phyloP scores from a whole-genome alignment of 2,113 vertebrate species.

The Crotalus viridis region DNA sequence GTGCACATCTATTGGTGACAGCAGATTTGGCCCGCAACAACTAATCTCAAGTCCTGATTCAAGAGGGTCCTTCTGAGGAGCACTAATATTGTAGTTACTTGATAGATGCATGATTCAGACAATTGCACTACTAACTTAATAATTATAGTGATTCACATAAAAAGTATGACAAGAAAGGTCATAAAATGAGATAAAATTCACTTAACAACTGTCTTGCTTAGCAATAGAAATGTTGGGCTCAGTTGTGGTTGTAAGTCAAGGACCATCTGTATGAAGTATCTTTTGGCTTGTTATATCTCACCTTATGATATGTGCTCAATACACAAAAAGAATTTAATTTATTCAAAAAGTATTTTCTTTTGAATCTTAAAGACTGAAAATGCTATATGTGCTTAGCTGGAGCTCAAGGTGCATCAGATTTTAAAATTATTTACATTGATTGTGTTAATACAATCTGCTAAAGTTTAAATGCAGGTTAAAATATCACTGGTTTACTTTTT shows the following conservation, averaged over 20 bases:
- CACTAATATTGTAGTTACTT: background rate
- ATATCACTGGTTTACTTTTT: background rate
- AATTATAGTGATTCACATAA: background rate
- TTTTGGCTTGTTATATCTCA: background rate
- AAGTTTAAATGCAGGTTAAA: background rate
- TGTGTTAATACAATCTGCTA: background rate
- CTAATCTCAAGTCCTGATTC: background rate
- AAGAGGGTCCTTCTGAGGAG: background rate
- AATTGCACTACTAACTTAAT: background rate
- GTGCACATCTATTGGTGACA: background rate
- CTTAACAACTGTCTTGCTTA: background rate
- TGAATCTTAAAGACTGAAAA: background rate
- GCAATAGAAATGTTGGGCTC: background rate
- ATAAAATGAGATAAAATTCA: background rate
- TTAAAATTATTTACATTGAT: background rate
- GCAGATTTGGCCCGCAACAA: background rate
- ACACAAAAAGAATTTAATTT: background rate
- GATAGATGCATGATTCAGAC: background rate
- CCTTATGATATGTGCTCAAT: background rate
- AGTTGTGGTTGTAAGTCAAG: background rate
- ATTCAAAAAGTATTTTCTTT: background rate
- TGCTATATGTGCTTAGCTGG: background rate
- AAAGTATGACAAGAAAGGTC: background rate
- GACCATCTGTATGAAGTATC: background rate
- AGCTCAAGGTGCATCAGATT: background rate